These are phyloP conservation scores for Lagopus leucura DNA, from an alignment of 2,113 vertebrate species.

Conservation along the genomic window DNA sequence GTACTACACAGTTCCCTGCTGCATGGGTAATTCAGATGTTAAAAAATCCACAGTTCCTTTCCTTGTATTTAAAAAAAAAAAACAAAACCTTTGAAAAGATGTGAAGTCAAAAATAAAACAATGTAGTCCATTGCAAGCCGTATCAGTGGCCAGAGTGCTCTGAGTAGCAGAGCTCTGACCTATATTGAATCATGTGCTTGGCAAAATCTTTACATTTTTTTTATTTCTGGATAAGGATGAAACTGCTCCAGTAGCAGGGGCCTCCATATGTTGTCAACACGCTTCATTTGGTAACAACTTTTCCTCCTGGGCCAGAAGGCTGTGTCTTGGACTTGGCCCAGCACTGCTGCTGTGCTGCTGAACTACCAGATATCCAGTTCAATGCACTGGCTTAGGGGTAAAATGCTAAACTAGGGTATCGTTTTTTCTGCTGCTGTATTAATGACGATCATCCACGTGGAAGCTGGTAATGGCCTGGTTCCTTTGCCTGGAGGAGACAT, in stretches of 20 bases:
- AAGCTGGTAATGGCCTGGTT: not conserved
- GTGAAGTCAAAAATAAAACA: not conserved
- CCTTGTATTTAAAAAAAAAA: not conserved
- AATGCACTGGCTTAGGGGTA: not conserved
- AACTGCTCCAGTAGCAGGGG: slow-evolving; percentile 36
- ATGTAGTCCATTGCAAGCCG: not conserved
- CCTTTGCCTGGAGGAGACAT: not conserved
- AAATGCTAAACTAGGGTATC: not conserved
- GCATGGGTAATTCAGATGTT: not conserved
- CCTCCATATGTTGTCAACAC: slow-evolving; percentile 47
- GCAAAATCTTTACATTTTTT: not conserved
- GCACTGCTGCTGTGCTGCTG: slow-evolving; percentile 1
- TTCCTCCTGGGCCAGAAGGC: slow-evolving; percentile 16
- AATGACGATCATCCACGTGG: slow-evolving; percentile 4
- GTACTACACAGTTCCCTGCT: not conserved
- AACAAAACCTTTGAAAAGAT: not conserved
- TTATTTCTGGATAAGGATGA: slow-evolving; percentile 32
- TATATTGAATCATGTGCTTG: slow-evolving; percentile 50
- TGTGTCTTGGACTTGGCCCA: slow-evolving; percentile 37
- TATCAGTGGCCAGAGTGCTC: not conserved
- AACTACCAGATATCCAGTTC: not conserved
- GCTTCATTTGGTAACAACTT: slow-evolving; percentile 60
- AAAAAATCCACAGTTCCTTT: not conserved
- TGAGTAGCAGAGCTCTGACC: slow-evolving; percentile 18
- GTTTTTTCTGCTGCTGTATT: not conserved